Evolutionary conservation across 2,888 invertebrate genomes (phyloP).

Genomic region (Ophraella communa): DNA sequence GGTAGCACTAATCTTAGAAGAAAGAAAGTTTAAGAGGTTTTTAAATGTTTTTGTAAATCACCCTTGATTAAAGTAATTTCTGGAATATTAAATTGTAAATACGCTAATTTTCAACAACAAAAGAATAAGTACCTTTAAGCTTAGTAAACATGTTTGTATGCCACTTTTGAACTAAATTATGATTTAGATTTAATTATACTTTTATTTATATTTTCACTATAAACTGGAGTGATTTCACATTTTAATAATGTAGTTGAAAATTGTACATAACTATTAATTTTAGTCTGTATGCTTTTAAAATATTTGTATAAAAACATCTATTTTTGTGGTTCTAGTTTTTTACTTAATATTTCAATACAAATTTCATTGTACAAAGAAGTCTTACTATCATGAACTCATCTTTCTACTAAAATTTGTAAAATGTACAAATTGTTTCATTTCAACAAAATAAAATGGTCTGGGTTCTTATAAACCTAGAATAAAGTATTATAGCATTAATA

Average conservation of each 20-base stretch:
- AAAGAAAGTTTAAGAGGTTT: conserved; percentile 10
- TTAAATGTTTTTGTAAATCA: neutral
- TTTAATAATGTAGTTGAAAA: neutral
- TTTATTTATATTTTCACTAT: neutral
- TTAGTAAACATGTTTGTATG: neutral
- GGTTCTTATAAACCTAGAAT: too few relatives aligned
- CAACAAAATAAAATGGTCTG: too few relatives aligned
- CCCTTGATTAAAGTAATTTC: neutral
- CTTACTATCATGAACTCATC: neutral
- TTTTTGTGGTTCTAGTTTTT: neutral
- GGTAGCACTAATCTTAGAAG: conserved; percentile 13
- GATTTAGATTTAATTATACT: neutral
- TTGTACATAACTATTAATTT: neutral
- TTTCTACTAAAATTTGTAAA: too few relatives aligned
- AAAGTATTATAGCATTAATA: too few relatives aligned
- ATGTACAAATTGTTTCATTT: too few relatives aligned
- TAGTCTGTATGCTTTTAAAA: neutral
- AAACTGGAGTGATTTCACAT: neutral
- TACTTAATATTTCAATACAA: neutral
- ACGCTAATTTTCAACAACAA: neutral
- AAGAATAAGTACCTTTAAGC: neutral
- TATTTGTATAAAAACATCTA: neutral
- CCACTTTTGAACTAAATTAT: neutral
- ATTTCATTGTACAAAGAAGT: neutral
- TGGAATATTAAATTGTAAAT: neutral